Conservation (phyloP, 1,140 invertebrate species). For the Theocolax elegans region DNA sequence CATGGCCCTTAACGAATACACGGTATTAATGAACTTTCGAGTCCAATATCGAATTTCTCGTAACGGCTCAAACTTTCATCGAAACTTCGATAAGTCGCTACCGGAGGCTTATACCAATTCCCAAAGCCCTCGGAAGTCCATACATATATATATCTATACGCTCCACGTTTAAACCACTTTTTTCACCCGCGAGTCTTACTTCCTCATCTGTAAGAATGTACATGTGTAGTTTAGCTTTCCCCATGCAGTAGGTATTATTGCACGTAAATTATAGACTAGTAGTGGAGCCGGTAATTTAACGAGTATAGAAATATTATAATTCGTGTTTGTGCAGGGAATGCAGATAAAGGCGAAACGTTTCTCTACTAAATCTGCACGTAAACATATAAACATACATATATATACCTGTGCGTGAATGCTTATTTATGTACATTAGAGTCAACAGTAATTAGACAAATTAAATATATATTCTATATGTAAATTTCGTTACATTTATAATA, state of each 20-base stretch:
- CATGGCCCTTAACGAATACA: not conserved
- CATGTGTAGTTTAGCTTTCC: no score
- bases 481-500: not conserved
- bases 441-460: no score
- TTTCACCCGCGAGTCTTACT: not conserved
- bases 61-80: slow-evolving; percentile 6
- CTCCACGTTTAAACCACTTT: slow-evolving; percentile 13
- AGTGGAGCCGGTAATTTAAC: not conserved
- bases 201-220: not conserved
- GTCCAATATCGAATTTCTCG: slow-evolving; percentile 23
- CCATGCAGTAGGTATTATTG: no score
- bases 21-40: slow-evolving; percentile 22
- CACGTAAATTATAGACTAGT: not conserved
- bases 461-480: no score
- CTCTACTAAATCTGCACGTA: no score
- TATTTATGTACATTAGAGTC: no score
- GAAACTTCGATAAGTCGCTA: slow-evolving; percentile 4
- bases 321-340: no score
- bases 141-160: not conserved
- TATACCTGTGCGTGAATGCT: not conserved
- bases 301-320: no score
- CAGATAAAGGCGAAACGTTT: no score
- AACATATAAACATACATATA: no score
- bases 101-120: slow-evolving; percentile 13
- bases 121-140: not conserved